phyloP scores from a whole-genome alignment of 2,888 invertebrate species.

The Craniophora ligustri region DNA sequence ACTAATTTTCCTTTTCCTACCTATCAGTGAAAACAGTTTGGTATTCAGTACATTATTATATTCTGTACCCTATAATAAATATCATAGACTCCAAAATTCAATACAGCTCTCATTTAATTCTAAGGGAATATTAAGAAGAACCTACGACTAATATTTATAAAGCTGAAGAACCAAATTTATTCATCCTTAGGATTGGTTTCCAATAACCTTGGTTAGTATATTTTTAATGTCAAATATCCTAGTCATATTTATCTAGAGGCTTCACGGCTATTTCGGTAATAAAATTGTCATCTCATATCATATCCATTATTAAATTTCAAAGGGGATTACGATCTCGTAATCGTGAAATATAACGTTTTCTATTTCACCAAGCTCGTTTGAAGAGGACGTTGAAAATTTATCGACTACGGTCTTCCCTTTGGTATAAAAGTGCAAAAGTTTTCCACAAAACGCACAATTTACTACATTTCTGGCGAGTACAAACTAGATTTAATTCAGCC shows the following conservation, averaged over 20 bases:
- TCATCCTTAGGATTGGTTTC: too few relatives aligned
- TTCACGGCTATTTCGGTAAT: slow-evolving; percentile 59
- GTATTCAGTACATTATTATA: slow-evolving; percentile 17
- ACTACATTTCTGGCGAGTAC: slow-evolving; percentile 64
- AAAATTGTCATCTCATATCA: slow-evolving; percentile 68
- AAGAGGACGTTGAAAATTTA: slow-evolving; percentile 74
- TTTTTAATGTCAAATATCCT: slow-evolving; percentile 14
- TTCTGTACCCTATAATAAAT: too few relatives aligned
- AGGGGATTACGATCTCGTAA: slow-evolving; percentile 77
- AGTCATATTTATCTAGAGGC: slow-evolving; percentile 19
- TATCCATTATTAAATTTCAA: slow-evolving; percentile 79
- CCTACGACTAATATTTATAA: too few relatives aligned
- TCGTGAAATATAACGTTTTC: slow-evolving; percentile 78
- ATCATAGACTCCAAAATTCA: too few relatives aligned
- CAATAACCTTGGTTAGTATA: slow-evolving; percentile 10
- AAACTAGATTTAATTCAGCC: slow-evolving; percentile 64
- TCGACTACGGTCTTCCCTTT: slow-evolving; percentile 70
- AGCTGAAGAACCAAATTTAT: too few relatives aligned
- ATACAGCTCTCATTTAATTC: too few relatives aligned
- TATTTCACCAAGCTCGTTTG: slow-evolving; percentile 70
- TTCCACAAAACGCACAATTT: slow-evolving; percentile 72
- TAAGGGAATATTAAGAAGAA: too few relatives aligned
- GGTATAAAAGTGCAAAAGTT: slow-evolving; percentile 78
- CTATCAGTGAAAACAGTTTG: slow-evolving; percentile 5
- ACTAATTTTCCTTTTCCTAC: slow-evolving; percentile 38